Base-by-base conservation (phyloP, 2,113 vertebrate species). In the Apodemus speciosus region DNA sequence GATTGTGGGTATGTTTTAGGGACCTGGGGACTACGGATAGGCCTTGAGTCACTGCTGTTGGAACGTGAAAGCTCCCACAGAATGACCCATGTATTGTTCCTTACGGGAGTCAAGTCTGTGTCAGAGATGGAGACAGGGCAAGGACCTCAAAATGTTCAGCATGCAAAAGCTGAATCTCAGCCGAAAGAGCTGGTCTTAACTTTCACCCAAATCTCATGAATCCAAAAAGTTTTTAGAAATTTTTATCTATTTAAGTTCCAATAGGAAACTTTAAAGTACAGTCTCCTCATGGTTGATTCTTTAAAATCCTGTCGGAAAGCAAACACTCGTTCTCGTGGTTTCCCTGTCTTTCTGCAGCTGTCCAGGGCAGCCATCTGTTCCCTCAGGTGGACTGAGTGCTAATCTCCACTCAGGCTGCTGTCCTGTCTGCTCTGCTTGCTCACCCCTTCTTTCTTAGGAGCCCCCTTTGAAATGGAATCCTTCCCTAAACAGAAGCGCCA, bases 381-480 rank as follows among this genome's bases (percentile, higher is more conserved):
- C 32, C 71, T 69, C 73, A 95, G 88, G 95, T 95, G 88, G 93
- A 56, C 69, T n/a, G 35, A 56, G 69, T 86, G 76, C 73, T 90
- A 66, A 80, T 66, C 88, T 88, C 85, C 58, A 94, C 77, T 2
- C n/a, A 90, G 81, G 64, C 85, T 38, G 40, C 83, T 1, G 16
- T 20, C 7, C 58, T 66, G 85, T 92, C 88, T 95, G 58, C 20
- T 83, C 56, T 71, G 18, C 56, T 88, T 53, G 69, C 83, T 92
- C 68, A 72, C 32, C 69, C 9, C 51, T 46, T 85, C 72, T 95
- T 69, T 83, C 90, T 87, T 72, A 87, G 90, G 64, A 72, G 23
- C 46, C 77, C 35, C 40, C 88, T 95, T 94, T 95, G 96, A 94
- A 94, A 92, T 92, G 96, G 35, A 85, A 93, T 93, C 72, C 88